These are phyloP conservation scores for Sebastes ruberrimus DNA, from an alignment of 2,797 vertebrate genomes.

Conservation along the genomic window DNA sequence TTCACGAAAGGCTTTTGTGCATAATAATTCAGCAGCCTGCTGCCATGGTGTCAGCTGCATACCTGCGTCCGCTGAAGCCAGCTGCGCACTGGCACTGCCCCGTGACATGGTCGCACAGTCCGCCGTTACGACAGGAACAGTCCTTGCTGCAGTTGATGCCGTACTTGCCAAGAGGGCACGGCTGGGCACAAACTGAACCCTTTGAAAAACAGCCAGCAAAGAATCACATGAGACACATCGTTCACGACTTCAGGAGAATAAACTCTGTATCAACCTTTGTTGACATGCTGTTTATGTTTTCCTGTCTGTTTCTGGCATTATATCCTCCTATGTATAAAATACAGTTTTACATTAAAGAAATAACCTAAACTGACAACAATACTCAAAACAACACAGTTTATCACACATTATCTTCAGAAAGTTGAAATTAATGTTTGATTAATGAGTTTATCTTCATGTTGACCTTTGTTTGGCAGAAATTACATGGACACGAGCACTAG, in stretches of 20 bases:
- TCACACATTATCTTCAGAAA: slow-evolving; percentile 6
- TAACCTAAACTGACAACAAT: background rate
- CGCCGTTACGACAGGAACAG: slow-evolving; percentile 95
- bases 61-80: slow-evolving; percentile 97
- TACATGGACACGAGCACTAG: background rate
- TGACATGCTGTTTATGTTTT: background rate
- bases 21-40: background rate
- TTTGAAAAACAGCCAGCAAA: slow-evolving; percentile 64
- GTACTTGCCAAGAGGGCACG: slow-evolving; percentile 91
- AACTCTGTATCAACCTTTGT: background rate
- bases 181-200: slow-evolving; percentile 97
- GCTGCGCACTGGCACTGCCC: slow-evolving; percentile 93
- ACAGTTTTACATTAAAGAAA: background rate
- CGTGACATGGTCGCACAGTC: slow-evolving; percentile 92
- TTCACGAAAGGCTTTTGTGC: slow-evolving; percentile 20
- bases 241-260: background rate
- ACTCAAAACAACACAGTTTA: background rate
- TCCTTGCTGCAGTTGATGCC: slow-evolving; percentile 97
- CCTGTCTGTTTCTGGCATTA: background rate
- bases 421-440: background rate
- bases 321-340: background rate
- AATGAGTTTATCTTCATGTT: background rate
- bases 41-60: slow-evolving; percentile 31
- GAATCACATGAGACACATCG: background rate
- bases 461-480: background rate